A percentile compares a stretch with the other conserved stretches of the same genome.
These are phyloP conservation scores for Lucilia sericata DNA, from an alignment of 1,140 invertebrate genomes.

Conservation along the genomic window DNA sequence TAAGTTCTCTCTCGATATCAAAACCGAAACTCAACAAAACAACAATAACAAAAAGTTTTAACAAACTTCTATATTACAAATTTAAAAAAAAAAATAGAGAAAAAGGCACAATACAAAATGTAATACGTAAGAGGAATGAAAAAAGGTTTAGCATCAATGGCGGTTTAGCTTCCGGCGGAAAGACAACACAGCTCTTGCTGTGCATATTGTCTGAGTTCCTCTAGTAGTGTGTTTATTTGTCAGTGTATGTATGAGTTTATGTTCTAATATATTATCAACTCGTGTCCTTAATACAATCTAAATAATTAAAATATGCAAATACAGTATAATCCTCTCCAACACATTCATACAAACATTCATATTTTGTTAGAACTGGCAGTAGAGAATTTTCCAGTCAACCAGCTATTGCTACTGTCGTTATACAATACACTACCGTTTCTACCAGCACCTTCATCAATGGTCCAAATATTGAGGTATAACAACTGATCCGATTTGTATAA, in stretches of 20 bases:
- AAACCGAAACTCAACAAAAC: conserved; percentile 24
- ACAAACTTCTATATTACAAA: conserved; percentile 3
- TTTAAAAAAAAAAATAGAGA: not conserved
- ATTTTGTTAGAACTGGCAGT: not conserved
- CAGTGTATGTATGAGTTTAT: not conserved
- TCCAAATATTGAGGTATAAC: conserved; percentile 35
- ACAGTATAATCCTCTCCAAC: conserved; percentile 20
- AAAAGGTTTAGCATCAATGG: conserved; percentile 23
- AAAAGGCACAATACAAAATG: not conserved
- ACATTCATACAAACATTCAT: not conserved
- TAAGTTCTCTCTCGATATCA: conserved; percentile 31
- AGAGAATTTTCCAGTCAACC: not conserved
- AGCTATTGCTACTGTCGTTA: not conserved
- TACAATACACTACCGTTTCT: not conserved
- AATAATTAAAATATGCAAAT: conserved; percentile 44
- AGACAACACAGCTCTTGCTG: not conserved
- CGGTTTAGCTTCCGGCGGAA: conserved; percentile 33
- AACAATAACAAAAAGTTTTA: conserved; percentile 2
- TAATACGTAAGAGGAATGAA: not conserved
- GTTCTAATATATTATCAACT: conserved; percentile 24
- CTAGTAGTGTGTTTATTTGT: not conserved
- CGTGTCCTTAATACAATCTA: conserved; percentile 41
- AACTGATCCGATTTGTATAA: conserved; percentile 62
- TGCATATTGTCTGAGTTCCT: conserved; percentile 7
- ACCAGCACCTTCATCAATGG: conserved; percentile 4